Percentiles rank a stretch among this genome's conserved stretches.
These are phyloP conservation scores for Plagiodera versicolora DNA, from an alignment of 2,888 invertebrate genomes.

Conservation along the genomic window DNA sequence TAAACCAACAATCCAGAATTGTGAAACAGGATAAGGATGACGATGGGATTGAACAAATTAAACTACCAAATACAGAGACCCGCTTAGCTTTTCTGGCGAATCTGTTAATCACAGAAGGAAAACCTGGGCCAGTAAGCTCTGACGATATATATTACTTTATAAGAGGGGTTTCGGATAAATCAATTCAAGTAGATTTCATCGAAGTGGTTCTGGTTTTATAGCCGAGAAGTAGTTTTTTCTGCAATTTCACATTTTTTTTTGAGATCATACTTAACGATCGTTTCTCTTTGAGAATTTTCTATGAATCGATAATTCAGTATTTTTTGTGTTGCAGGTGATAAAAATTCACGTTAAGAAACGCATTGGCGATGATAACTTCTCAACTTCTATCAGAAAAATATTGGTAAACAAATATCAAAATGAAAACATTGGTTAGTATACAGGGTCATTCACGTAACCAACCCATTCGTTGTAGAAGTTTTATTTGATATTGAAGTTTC, in stretches of 20 bases:
- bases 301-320: too few species aligned
- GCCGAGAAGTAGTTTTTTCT: too few species aligned
- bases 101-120: constrained; percentile 73
- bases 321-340: constrained; percentile 62
- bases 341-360: constrained; percentile 75
- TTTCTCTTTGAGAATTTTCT: too few species aligned
- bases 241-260: too few species aligned
- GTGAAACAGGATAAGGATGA: constrained; percentile 67
- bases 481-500: not conserved
- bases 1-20: constrained; percentile 73
- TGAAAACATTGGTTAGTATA: constrained; percentile 67
- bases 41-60: constrained; percentile 62
- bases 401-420: constrained; percentile 68
- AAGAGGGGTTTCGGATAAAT: too few species aligned
- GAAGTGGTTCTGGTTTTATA: too few species aligned
- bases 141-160: too few species aligned
- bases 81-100: constrained; percentile 82
- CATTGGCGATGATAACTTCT: constrained; percentile 74
- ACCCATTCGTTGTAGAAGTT: too few species aligned
- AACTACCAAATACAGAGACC: constrained; percentile 69
- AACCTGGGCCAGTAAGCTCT: constrained; percentile 65
- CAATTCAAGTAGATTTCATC: too few species aligned
- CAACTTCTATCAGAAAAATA: constrained; percentile 74
- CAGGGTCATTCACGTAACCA: too few species aligned
- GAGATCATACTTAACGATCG: too few species aligned